phyloP scores from a whole-genome alignment of 2,113 vertebrate species.

The Neolamprologus tretocephalus region DNA sequence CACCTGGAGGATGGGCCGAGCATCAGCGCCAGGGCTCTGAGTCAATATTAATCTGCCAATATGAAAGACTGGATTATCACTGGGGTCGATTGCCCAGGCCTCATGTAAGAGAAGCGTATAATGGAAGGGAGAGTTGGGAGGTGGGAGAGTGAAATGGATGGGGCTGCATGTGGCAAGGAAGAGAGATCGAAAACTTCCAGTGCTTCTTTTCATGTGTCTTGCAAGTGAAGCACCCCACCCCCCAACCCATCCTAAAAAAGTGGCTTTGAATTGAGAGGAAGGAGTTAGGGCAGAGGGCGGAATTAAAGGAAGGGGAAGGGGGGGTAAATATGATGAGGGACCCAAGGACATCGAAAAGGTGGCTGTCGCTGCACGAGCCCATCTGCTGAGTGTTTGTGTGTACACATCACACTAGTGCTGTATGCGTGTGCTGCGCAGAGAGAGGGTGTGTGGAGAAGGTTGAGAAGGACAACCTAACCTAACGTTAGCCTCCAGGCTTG shows the following conservation, averaged over 20 bases:
- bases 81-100: slow-evolving; percentile 23
- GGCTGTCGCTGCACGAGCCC: slow-evolving; percentile 14
- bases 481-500: neutral
- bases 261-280: slow-evolving; percentile 30
- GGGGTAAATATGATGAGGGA: neutral
- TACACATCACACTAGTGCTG: neutral
- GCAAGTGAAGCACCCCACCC: neutral
- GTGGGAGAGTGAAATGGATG: neutral
- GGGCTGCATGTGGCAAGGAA: neutral
- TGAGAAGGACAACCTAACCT: neutral
- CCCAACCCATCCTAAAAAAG: neutral
- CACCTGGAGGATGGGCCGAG: slow-evolving; percentile 22
- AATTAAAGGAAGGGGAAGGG: neutral
- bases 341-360: slow-evolving; percentile 41
- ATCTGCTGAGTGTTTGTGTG: slow-evolving; percentile 15
- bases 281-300: slow-evolving; percentile 17
- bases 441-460: neutral
- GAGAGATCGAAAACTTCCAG: slow-evolving; percentile 5
- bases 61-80: slow-evolving; percentile 60
- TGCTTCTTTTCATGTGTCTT: neutral
- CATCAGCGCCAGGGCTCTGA: slow-evolving; percentile 31
- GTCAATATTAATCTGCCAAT: slow-evolving; percentile 63
- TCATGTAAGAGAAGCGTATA: slow-evolving; percentile 19
- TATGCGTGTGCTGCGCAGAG: neutral
- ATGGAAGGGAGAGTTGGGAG: neutral